phyloP scores from a whole-genome alignment of 2,113 vertebrate species.

The Ceratotherium simum region DNA sequence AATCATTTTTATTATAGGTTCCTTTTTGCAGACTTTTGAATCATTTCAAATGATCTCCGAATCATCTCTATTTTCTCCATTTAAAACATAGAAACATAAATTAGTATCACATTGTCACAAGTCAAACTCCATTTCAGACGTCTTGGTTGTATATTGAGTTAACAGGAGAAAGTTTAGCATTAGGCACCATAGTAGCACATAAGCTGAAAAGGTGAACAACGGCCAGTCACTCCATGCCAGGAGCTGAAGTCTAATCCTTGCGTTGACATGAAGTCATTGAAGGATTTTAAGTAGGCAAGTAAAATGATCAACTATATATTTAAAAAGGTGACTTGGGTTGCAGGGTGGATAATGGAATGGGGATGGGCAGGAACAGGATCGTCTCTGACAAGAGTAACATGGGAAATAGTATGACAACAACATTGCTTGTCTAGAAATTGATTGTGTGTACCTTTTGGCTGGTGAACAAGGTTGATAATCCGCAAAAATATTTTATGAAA shows the following conservation, averaged over 20 bases:
- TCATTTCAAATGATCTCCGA: not conserved
- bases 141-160: not conserved
- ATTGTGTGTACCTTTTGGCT: not conserved
- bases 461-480: not conserved
- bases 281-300: not conserved
- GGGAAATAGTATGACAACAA: not conserved
- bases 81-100: slow-evolving; percentile 28
- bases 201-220: not conserved
- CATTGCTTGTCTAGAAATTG: not conserved
- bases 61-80: not conserved
- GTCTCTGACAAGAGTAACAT: not conserved
- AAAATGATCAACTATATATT: slow-evolving; percentile 1
- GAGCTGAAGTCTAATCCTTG: not conserved
- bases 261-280: not conserved
- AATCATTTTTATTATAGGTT: not conserved
- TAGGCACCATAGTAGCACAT: not conserved
- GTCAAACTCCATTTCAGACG: not conserved
- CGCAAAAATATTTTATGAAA: slow-evolving; percentile 8
- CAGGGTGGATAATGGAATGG: not conserved
- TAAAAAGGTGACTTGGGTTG: not conserved
- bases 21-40: not conserved
- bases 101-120: not conserved
- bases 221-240: not conserved
- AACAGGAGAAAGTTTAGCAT: not conserved
- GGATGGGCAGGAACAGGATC: not conserved